A percentile compares a stretch with the other conserved stretches of the same genome.
Conservation (phyloP, 2,113 vertebrate species). For the Suncus etruscus region DNA sequence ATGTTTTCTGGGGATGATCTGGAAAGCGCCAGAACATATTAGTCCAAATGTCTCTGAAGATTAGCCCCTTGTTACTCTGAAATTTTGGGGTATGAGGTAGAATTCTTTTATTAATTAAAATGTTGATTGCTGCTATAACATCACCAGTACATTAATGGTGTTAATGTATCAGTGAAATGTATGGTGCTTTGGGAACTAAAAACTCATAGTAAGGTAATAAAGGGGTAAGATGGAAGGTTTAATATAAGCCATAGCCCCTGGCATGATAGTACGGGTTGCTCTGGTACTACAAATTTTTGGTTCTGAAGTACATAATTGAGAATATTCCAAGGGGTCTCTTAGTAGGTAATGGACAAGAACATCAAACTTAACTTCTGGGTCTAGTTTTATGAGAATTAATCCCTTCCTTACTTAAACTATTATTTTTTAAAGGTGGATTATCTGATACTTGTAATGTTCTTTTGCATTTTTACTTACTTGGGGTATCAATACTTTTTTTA, state of each 20-base stretch:
- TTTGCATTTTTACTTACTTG: constrained; percentile 80
- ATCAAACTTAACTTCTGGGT: neutral
- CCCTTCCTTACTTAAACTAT: constrained; percentile 12
- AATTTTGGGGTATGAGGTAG: neutral
- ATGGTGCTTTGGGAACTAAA: neutral
- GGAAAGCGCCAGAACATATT: neutral
- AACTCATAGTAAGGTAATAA: neutral
- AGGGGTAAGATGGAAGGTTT: neutral
- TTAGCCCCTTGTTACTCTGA: neutral
- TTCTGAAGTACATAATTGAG: neutral
- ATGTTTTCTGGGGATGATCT: neutral
- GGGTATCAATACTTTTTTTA: constrained; percentile 75
- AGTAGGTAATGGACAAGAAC: neutral
- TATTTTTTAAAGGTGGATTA: constrained; percentile 73
- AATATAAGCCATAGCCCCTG: neutral
- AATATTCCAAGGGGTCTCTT: neutral
- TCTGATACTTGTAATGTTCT: constrained; percentile 84
- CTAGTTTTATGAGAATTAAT: neutral
- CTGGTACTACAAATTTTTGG: neutral
- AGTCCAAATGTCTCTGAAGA: neutral
- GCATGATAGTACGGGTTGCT: neutral
- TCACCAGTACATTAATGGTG: neutral
- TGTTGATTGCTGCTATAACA: neutral
- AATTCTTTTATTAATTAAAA: constrained; percentile 45
- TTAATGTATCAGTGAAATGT: neutral